Evolutionary conservation across 1,140 invertebrate genomes (phyloP), one percentile per base, ranked within the genome.

Genomic region (Wiebesia pumilae): DNA sequence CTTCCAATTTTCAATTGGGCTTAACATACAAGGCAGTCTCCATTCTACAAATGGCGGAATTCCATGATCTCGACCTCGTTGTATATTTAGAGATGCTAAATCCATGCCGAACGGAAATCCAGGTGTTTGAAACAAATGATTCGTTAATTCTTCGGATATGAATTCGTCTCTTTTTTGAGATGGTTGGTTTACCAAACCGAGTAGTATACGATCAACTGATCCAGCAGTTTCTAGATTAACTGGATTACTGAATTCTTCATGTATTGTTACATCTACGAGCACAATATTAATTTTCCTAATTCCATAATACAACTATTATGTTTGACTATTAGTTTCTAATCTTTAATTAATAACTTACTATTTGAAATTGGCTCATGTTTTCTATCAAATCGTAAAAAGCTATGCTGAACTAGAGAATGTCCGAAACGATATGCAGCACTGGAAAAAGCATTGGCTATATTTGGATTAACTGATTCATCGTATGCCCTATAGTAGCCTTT

Each of bases 341-440:
- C 19, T 54, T 47, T 62, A 38, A 71, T 62, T 30, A 24, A 69
- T 19, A 27, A 89, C 90, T 88, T 89, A 97, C 96, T 97, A 81
- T 96, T 96, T 24, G 94, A 93, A 47, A 97, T 91, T 2, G 95
- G 94, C 71, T 94, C 92, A 90, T 97, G 96, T 87, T 95, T 92
- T 12, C 93, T 94, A 88, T 97, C 95, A 89, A 94, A 96, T 81
- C 96, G 93, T 30, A 96, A 91, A 89, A 96, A 96, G 40, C 95
- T 96, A 0, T 96, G 96, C 89, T 98, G 97, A 1, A 99, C 97
- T 35, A 99, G 91, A 40, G 98, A 98, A 92, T 99, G 99, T 0
- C 99, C 99, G 93, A 99, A 99, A 33, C 98, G 95, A 93, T 97
- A 98, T n/a, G 98, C 99, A 3, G 98, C 98, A 0, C 98, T 96